These are phyloP conservation scores for Apodemus sylvaticus DNA, from an alignment of 2,113 vertebrate genomes.

Conservation along the genomic window DNA sequence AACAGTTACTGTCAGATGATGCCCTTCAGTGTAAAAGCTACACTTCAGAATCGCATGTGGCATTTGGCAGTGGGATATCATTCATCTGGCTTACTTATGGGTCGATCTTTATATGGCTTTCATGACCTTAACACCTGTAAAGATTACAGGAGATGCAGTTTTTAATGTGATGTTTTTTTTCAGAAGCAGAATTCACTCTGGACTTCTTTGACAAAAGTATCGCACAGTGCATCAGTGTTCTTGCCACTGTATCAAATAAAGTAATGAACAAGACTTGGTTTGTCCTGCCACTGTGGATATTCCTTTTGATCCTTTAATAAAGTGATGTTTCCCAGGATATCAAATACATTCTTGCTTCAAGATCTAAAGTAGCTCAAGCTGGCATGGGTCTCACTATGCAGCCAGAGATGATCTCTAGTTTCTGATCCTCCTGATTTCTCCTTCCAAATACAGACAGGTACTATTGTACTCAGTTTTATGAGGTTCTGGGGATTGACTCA, in stretches of 20 bases:
- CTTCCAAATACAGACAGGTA: not conserved
- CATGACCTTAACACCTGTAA: not conserved
- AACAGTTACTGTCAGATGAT: not conserved
- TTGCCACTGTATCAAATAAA: not conserved
- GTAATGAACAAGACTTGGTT: not conserved
- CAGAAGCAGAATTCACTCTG: conserved; percentile 4
- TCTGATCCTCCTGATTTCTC: not conserved
- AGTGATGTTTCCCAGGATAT: not conserved
- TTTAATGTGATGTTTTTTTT: conserved; percentile 42
- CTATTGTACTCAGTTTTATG: not conserved
- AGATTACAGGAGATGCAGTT: not conserved
- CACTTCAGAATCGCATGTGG: not conserved
- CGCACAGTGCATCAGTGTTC: not conserved
- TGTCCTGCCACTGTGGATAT: not conserved
- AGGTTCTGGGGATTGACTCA: not conserved
- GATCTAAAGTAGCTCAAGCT: not conserved
- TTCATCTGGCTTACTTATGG: not conserved
- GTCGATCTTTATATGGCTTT: conserved; percentile 12
- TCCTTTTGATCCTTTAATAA: not conserved
- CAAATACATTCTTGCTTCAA: not conserved
- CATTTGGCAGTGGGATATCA: not conserved
- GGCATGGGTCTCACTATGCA: not conserved
- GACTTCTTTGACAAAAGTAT: not conserved
- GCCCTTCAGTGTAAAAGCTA: not conserved
- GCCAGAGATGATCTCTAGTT: not conserved